Evolutionary conservation across 2,888 invertebrate species (phyloP), one percentile per base, ranked within the genome.

Genomic region (Xestia sexstrigata): DNA sequence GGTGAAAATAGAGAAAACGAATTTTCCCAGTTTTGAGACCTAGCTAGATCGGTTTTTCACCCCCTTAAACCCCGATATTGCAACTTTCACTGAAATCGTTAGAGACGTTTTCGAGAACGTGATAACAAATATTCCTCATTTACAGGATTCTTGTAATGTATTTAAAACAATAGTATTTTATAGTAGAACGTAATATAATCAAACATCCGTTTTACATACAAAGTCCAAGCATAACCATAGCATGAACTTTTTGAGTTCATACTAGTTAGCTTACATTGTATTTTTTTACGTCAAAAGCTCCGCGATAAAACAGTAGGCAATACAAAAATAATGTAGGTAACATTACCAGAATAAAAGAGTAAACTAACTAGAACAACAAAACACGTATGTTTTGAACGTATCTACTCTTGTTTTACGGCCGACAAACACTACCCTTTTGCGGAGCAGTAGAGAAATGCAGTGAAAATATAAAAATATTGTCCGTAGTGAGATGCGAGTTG

Each of bases 381-480:
- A 91, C 86, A 74, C 78, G 80, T 88, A 70, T 88, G 84, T 90
- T 91, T 92, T 90, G 75, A 89, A 89, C 88, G 89, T 91, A 90
- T 89, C 88, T 91, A 93, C 90, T 93, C 92, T 93, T 93, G 91
- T 93, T 94, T 93, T 90, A 92, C 91, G 88, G 89, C 90, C 87
- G 89, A 91, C 92, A 93, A 93, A 93, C 90, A 90, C 84, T 87
- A 90, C 90, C 89, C 91, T 94, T 93, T 94, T 92, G 90, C 88
- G 90, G 90, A 90, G 85, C 88, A 84, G 86, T 89, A 92, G 91
- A 90, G 91, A 92, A 93, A 92, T 93, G 91, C 92, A 93, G 90
- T 92, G 92, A 91, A 94, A 94, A 94, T 94, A 93, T 94, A 93
- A 94, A 95, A 94, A 94, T 94, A 92, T 93, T 91, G 90, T 86